Evolutionary conservation across 2,797 vertebrate species (phyloP).

Genomic region (Carcharodon carcharias): DNA sequence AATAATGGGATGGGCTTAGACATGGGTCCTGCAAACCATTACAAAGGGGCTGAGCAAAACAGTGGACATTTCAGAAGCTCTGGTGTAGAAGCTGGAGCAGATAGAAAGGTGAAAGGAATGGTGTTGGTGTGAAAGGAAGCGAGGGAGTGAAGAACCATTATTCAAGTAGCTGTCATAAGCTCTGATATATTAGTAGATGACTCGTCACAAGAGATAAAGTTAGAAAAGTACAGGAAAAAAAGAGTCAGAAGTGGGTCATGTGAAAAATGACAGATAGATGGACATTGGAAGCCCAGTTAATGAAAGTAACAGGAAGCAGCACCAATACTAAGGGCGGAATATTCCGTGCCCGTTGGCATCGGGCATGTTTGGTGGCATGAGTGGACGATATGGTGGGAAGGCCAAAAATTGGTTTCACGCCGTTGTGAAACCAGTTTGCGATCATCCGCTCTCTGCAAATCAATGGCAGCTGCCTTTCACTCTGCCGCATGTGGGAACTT

Average conservation of each 20-base stretch:
- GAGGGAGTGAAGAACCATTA: background rate
- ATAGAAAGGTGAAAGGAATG: background rate
- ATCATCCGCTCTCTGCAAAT: no score
- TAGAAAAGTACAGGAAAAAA: background rate
- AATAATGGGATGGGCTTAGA: background rate
- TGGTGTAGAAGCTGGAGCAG: background rate
- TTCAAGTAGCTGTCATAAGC: background rate
- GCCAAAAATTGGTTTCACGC: no score
- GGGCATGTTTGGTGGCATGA: no score
- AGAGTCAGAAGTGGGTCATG: background rate
- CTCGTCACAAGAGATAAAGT: background rate
- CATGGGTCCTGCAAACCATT: background rate
- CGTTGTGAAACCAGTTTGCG: no score
- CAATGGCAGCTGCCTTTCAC: no score
- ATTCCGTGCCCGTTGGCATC: no score
- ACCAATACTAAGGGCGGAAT: background rate
- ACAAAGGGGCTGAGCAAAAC: background rate
- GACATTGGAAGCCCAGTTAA: background rate
- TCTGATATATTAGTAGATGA: background rate
- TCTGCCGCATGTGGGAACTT: no score
- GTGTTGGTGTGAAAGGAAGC: background rate
- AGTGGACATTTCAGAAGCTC: background rate
- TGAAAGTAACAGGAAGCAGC: background rate
- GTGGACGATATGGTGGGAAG: no score
- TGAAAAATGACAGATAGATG: background rate